Conservation (phyloP, 1,140 invertebrate genomes). For the Habropoda laboriosa region DNA sequence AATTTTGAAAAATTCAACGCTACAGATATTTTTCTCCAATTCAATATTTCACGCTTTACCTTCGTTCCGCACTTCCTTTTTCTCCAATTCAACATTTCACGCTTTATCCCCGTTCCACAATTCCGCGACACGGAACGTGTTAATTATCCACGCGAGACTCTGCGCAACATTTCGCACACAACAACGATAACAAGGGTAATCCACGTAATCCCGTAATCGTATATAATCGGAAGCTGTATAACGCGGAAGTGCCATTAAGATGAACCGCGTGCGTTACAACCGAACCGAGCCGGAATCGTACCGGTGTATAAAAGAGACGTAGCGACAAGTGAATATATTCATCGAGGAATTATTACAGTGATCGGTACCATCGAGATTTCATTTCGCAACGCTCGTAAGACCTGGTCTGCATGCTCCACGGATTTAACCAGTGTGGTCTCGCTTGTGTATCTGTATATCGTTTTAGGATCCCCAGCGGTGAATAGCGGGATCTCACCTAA, state of each 20-base stretch:
- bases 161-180: background rate
- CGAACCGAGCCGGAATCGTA: background rate
- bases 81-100: too few relatives aligned
- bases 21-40: too few relatives aligned
- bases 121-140: too few relatives aligned
- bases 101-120: too few relatives aligned
- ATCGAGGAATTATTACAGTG: slow-evolving; percentile 9
- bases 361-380: slow-evolving; percentile 5
- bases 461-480: slow-evolving; percentile 5
- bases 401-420: too few relatives aligned
- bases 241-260: slow-evolving; percentile 22
- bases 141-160: background rate
- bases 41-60: too few relatives aligned
- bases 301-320: slow-evolving; percentile 6
- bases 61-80: too few relatives aligned
- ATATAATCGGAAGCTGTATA: background rate
- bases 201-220: background rate
- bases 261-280: background rate
- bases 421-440: too few relatives aligned
- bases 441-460: background rate
- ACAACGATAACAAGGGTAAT: background rate
- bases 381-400: slow-evolving; percentile 25
- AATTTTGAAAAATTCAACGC: too few relatives aligned
- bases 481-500: slow-evolving; percentile 71
- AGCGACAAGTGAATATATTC: slow-evolving; percentile 9